These are phyloP conservation scores for Sebastes jordani DNA, from an alignment of 2,797 vertebrate species.

Conservation along the genomic window DNA sequence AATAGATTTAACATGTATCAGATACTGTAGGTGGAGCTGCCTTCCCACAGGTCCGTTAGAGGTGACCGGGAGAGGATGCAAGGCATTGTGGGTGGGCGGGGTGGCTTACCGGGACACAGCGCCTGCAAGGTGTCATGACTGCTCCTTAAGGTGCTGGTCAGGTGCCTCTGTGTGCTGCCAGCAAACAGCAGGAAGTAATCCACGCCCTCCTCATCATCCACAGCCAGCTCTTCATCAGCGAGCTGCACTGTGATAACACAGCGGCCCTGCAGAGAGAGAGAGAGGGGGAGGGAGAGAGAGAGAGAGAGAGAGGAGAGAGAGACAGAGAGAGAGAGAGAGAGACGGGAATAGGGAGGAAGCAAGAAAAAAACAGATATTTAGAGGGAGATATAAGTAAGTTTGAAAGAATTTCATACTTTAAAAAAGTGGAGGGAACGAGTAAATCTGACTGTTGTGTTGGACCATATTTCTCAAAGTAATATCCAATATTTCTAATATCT, in stretches of 20 bases:
- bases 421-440: neutral
- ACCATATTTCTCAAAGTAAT: neutral
- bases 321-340: too few relatives aligned
- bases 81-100: conserved; percentile 26
- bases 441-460: neutral
- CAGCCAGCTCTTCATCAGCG: conserved; percentile 83
- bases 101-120: conserved; percentile 89
- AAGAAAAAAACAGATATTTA: neutral
- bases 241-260: conserved; percentile 92
- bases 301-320: too few relatives aligned
- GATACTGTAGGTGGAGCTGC: conserved; percentile 26
- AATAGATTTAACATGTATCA: neutral
- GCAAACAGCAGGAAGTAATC: conserved; percentile 93
- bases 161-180: conserved; percentile 91
- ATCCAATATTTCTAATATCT: neutral
- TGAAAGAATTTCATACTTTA: neutral
- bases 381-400: neutral
- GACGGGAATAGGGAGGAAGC: neutral
- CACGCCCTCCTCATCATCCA: conserved; percentile 84
- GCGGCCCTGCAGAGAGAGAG: conserved; percentile 83
- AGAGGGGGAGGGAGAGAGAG: too few relatives aligned
- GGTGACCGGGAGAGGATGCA: neutral
- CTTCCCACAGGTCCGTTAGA: conserved; percentile 1
- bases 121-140: conserved; percentile 89
- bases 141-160: conserved; percentile 89